Evolutionary conservation across 1,140 invertebrate species (phyloP), one percentile per base, ranked within the genome.

Genomic region (Pogonomyrmex californicus): DNA sequence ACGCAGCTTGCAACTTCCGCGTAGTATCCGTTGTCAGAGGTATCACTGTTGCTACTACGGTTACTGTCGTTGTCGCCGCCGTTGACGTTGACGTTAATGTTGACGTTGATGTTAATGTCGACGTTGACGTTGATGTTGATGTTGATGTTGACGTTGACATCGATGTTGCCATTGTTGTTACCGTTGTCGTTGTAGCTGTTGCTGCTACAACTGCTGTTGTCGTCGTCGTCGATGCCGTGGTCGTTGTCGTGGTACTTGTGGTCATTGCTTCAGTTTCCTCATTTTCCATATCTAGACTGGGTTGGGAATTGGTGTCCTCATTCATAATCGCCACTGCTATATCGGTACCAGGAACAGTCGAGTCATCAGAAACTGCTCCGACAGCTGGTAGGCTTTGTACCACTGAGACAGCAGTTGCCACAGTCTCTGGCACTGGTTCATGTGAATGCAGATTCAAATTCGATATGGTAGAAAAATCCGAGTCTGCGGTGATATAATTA

Each of bases 231-330:
- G 54, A 60, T 14, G 58, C 62, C 33, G 23, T 23, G 2, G 49
- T 56, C 7, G 68, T 23, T 7, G 41, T 49, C 6, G 66, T 23
- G 38, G 41, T 14, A 6, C 14, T 58, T 30, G 41, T 60, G 7
- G 10, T 73, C 0, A 30, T n/a, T 14, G 51, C 6, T 6, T 95
- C 94, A 1, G 63, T 87, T 5, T 94, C 94, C 6, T 94, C 93
- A 14, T 87, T 92, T 12, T 95, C 94, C 1, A 95, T 47, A 7
- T 95, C 94, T 36, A 95, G 83, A 87, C 93, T 95, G 17, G 94
- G 93, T 49, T 95, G 95, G 0, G 95, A 95, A 73, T 92, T 95
- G 0, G 94, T 95, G 17, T 95, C 95, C 54, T 95, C 94, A 38
- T 95, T 95, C 89, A 95, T 95, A 51, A 95, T 95, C 1, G 91